Evolutionary conservation across 2,113 vertebrate genomes (phyloP), one percentile per base, ranked within the genome.

Genomic region (Passer montanus): DNA sequence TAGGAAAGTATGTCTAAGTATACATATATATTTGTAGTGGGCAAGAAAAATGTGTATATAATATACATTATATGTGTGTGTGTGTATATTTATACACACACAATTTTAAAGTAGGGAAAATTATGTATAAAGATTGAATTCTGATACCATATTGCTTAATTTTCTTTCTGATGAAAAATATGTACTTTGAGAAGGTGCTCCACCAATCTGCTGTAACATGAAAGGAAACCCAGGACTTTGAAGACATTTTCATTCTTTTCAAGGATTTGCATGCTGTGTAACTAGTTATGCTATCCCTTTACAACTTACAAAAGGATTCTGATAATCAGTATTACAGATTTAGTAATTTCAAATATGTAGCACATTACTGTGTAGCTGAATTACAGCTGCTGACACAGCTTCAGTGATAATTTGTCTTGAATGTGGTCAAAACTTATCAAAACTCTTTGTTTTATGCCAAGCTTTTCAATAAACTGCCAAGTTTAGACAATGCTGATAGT

Each of bases 21-120:
- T 75, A 37, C 9, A 33, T 33, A 28, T 21, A 13, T 41, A 41
- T 41, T 37, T 18, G 18, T 19, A 49, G 4, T 15, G 31, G 15
- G 13, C 6, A 67, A 78, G 15, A 41, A 84, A 60, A 84, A 60
- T 37, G 2, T 43, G 7, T 30, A 17, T 30, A 20, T 10, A 43
- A 53, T 60, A 66, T 16, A 52, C 13, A 44, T 59, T 58, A 50
- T 9, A 28, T 24, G 6, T 80, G 3, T 66, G 4, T 37, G 11
- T 26, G 2, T 24, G 1, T 43, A 2, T 24, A 59, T 10, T 18
- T 6, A 41, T 0, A 39, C 5, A 47, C 2, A 67, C 7, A 39
- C 16, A 59, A 55, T 89, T 83, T 59, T 13, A 6, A 82, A 73
- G 7, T 26, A 19, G 8, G 11, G 12, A 22, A 70, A 86, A 76